Evolutionary conservation across 1,140 invertebrate species (phyloP), one percentile per base, ranked within the genome.

Genomic region (Lutraria rhynchaena): DNA sequence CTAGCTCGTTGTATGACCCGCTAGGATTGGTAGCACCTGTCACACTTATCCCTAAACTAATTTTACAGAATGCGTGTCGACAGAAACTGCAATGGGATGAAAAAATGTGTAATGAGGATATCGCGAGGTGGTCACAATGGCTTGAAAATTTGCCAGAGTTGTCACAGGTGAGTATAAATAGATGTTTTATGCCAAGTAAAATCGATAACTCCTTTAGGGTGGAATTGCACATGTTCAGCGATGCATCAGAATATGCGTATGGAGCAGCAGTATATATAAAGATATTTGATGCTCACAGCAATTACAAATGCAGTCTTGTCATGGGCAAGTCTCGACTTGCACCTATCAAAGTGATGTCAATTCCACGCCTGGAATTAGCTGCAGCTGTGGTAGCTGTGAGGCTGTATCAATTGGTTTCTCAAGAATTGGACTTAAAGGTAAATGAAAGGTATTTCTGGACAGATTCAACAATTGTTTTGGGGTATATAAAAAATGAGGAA

Each of bases 1-100:
- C 71, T n/a, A 65, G 75, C 44, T 29, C 44, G 0, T 19, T 88
- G 1, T 89, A 80, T 73, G 89, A 90, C 58, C 89, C 88, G 0
- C 65, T 88, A 27, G 89, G 88, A n/a, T 53, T 85, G 24, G 60
- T 71, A 7, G 22, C 86, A 0, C 77, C 76, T 15, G 76, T 65
- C 19, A 73, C 49, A n/a, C 27, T 87, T 5, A 49, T 24, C n/a
- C 69, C 57, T n/a, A 82, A 74, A 53, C 24, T 73, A 19, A 61
- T 83, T 27, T n/a, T 75, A 24, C 76, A 86, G 29, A 55, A 75
- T 13, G 19, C 83, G 4, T 85, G 83, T 78, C 15, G 37, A 9
- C 1, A 55, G 11, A 61, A 58, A n/a, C 29, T 83, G 11, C 61
- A 29, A 7, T 89, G 83, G 83, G 83, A 85, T 78, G 83, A 85